Base-by-base conservation (phyloP, 2,113 vertebrate species). In the Stictonetta naevosa region DNA sequence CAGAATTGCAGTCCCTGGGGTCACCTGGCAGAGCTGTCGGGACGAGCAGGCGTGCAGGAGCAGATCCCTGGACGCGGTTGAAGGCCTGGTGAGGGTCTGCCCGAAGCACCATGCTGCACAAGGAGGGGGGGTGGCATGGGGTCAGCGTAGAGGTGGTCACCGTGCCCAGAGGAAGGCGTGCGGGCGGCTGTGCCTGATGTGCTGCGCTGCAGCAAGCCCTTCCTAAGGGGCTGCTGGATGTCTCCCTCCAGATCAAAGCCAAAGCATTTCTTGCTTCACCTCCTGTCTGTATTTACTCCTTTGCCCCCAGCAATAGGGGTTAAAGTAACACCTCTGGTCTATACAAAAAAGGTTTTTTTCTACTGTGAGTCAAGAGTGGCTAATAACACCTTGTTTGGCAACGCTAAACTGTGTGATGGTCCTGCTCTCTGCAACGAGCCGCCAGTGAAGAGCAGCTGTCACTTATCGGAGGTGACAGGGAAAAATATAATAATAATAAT, bases 171-270 rank as follows among this genome's bases (percentile, higher is more conserved):
- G 44, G 38, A 48, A 44, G 63, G 38, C 31, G 17, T 59, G 48
- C 8, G 4, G 14, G n/a, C 0, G 0, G 4, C 80, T 9, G 64
- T 31, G 14, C 58, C 73, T 26, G 58, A 0, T 21, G 33, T 3
- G 14, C 75, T 25, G 44, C 13, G 1, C 28, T 4, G n/a, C 10
- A 38, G 38, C 69, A 63, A n/a, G 4, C 26, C n/a, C 25, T 29
- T 25, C 63, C 40, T 0, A 2, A 26, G 29, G 26, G 56, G 3
- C 11, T 23, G 19, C 56, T 19, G 21, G 46, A 36, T 13, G 12
- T 7, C n/a, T 55, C 25, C 22, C 28, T 13, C 5, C 36, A 56
- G 29, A 16, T 8, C 66, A 82, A 46, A 84, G 4, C 34, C 56
- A 75, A 78, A 75, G 6, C 42, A 38, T 21, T 13, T 48, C 46